A percentile compares a stretch with the other conserved stretches of the same genome.
Evolutionary conservation across 2,888 invertebrate genomes (phyloP).

Genomic region (Ormia ochracea): DNA sequence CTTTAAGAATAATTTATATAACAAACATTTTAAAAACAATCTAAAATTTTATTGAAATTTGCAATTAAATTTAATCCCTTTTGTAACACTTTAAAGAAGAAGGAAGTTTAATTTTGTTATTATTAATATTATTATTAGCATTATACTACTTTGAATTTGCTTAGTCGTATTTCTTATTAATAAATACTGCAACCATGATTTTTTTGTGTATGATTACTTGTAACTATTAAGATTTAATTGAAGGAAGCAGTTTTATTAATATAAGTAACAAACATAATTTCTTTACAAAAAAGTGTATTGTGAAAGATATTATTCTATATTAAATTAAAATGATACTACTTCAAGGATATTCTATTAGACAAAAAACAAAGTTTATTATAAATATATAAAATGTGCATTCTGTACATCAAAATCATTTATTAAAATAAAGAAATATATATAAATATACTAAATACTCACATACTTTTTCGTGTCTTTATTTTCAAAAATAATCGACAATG

Average conservation of each 20-base stretch:
- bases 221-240: constrained; percentile 26
- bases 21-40: constrained; percentile 32
- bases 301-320: constrained; percentile 18
- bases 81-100: too few relatives aligned
- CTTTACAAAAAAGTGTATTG: neutral
- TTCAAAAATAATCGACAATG: neutral
- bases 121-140: neutral
- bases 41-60: constrained; percentile 13
- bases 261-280: neutral
- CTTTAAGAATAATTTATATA: constrained; percentile 43
- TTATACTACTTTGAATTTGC: neutral
- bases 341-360: constrained; percentile 29
- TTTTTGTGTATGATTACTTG: constrained; percentile 43
- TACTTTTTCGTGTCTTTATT: neutral
- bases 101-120: too few relatives aligned
- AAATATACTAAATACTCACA: constrained; percentile 22
- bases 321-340: constrained; percentile 35
- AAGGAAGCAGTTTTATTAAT: neutral
- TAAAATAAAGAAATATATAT: constrained; percentile 34
- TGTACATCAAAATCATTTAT: constrained; percentile 40
- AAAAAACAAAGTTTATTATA: constrained; percentile 23
- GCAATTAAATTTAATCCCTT: too few relatives aligned
- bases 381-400: constrained; percentile 34
- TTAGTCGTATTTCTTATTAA: neutral
- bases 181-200: constrained; percentile 24